Base-by-base conservation (phyloP, 2,888 invertebrate genomes). In the Tuberolachnus salignus region DNA sequence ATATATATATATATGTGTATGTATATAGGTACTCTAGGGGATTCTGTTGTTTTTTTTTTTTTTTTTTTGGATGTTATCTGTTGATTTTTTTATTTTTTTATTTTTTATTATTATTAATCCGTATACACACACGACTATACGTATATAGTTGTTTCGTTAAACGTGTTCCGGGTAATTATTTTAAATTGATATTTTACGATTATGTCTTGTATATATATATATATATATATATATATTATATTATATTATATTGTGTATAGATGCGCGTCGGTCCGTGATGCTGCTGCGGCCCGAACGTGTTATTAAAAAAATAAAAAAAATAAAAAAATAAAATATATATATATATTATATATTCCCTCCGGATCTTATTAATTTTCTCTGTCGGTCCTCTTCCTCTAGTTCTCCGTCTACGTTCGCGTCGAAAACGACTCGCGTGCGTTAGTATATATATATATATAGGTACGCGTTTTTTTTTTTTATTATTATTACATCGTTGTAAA, bases 161-260 rank as follows among this genome's bases (percentile, higher is more conserved):
- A 78, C 57, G 75, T 49, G 67, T 78, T 78, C 49, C 19, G 16
- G 57, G 67, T 78, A 78, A 78, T 78, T 78, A 78, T 78, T 78
- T 78, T 69, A 78, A 78, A 78, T 78, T 78, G 75, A 78, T 78
- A 78, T 78, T 78, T 78, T 67, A 78, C 59, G 75, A 78, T 51
- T 26, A 49, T 42, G 49, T 59, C 46, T 67, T 57, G 53, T 11
- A 13, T 46, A 64, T 21, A 46, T 61, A 64, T 64, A 64, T 23
- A n/a, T 46, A n/a, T 64, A 21, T 46, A 21, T 13, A 9, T 21
- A 66, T n/a, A n/a, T n/a, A n/a, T n/a, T 34, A 34, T 34, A 34
- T 34, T 6, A 34, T 34, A 34, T 34, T 34, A 34, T 34, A n/a
- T n/a, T n/a, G n/a, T n/a, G n/a, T n/a, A 34, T 61, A 61, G 49